Conservation (phyloP, 2,888 invertebrate species). For the Lepidochrysops patricia region DNA sequence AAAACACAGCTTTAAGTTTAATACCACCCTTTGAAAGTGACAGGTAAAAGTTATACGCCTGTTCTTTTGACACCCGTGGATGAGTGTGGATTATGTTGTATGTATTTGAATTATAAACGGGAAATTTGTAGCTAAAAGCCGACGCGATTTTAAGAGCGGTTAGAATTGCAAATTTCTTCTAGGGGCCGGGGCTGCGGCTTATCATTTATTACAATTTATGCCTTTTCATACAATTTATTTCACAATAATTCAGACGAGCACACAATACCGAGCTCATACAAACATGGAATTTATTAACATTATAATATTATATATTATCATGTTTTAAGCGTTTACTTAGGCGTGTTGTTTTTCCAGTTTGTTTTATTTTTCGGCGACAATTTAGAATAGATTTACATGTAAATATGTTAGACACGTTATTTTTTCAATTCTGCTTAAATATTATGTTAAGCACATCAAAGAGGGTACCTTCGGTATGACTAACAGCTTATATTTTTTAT, state of each 20-base stretch:
- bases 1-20: not conserved
- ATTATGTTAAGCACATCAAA: too few relatives aligned
- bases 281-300: conserved; percentile 4
- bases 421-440: too few relatives aligned
- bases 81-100: not conserved
- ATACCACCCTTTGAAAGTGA: not conserved
- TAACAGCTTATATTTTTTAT: too few relatives aligned
- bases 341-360: not conserved
- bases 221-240: conserved; percentile 26
- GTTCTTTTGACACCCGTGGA: not conserved
- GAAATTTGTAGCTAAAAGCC: conserved; percentile 16
- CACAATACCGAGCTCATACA: not conserved
- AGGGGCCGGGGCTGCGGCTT: conserved; percentile 25
- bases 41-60: not conserved
- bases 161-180: conserved; percentile 29
- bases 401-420: too few relatives aligned
- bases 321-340: not conserved
- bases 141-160: conserved; percentile 22
- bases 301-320: not conserved
- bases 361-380: not conserved
- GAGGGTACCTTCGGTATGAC: too few relatives aligned
- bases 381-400: not conserved
- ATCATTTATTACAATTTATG: conserved; percentile 28
- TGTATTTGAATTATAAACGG: not conserved
- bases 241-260: conserved; percentile 14